Base-by-base conservation (phyloP, 2,797 vertebrate genomes). In the Dryobates pubescens region DNA sequence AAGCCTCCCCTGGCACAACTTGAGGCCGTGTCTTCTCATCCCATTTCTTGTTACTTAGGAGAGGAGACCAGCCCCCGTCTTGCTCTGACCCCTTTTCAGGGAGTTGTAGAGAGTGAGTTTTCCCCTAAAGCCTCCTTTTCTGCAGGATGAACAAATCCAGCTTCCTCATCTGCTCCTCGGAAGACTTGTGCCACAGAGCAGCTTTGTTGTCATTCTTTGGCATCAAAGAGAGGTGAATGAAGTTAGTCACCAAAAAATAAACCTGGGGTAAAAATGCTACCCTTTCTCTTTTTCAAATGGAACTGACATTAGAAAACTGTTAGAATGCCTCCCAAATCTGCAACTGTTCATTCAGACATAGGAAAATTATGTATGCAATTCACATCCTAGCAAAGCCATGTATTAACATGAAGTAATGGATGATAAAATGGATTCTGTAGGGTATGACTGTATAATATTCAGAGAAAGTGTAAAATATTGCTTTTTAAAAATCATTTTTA, bases 391-490 rank as follows among this genome's bases (percentile, higher is more conserved):
- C n/a, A 77, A 80, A 81, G 27, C 59, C 56, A 71, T 68, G 29
- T 49, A 84, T 84, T 86, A 77, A 78, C 70, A 73, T 59, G 34
- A 92, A 74, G 17, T 74, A 92, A 78, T 43, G 80, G 30, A 53
- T 72, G n/a, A 88, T 73, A 59, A 79, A 86, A 69, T 67, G 13
- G 32, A 77, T 89, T 81, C 45, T 74, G 67, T 41, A 58, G 32
- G 58, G 8, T 86, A 86, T 0, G 0, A 73, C 47, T 70, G 7
- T 62, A 70, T 89, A 86, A 81, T 81, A 81, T 51, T 78, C 62
- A 54, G 41, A 67, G 58, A 58, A 76, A 86, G 74, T 30, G 49
- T 86, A 89, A 94, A 92, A 92, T 78, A 86, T 27, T 67, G 54
- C 71, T 74, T 84, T 92, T 47, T 59, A 74, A 91, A 86, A 86